A percentile compares a stretch with the other conserved stretches of the same genome.
Conservation (phyloP, 2,113 vertebrate genomes). For the Channa maculata region DNA sequence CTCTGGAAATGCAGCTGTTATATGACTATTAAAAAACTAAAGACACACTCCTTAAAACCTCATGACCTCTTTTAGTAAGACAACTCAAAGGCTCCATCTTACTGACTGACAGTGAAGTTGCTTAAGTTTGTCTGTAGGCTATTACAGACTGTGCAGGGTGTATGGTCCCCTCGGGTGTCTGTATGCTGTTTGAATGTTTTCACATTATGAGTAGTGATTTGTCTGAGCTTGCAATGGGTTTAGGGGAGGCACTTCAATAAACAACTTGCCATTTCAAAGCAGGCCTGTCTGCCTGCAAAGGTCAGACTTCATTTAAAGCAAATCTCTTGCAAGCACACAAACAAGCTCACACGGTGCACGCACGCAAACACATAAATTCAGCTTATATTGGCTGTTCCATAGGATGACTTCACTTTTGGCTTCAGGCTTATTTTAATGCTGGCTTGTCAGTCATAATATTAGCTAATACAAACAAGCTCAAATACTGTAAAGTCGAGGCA, state of each 20-base stretch:
- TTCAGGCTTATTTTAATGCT: constrained; percentile 45
- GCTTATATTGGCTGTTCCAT: constrained; percentile 50
- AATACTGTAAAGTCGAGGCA: constrained; percentile 2
- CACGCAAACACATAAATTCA: constrained; percentile 19
- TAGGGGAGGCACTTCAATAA: constrained; percentile 69
- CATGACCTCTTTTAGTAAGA: constrained; percentile 17
- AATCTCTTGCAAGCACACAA: constrained; percentile 73
- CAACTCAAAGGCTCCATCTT: neutral
- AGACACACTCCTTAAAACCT: constrained; percentile 5
- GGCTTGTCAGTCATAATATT: constrained; percentile 63
- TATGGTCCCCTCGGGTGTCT: constrained; percentile 17
- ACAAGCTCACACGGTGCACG: constrained; percentile 11
- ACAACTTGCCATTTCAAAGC: constrained; percentile 75
- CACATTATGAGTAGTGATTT: constrained; percentile 70
- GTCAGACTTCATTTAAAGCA: constrained; percentile 78
- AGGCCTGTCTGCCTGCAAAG: constrained; percentile 62
- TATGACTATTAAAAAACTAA: constrained; percentile 18
- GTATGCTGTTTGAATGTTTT: constrained; percentile 57
- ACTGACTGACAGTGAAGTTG: constrained; percentile 22
- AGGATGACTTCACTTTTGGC: constrained; percentile 26
- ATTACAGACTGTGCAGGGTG: neutral
- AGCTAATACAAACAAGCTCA: constrained; percentile 46
- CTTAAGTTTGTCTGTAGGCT: neutral
- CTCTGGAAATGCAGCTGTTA: constrained; percentile 12
- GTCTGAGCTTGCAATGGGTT: constrained; percentile 44